A percentile compares a stretch with the other conserved stretches of the same genome.
Conservation (phyloP, 2,888 invertebrate species). For the Nematopogon swammerdamellus region DNA sequence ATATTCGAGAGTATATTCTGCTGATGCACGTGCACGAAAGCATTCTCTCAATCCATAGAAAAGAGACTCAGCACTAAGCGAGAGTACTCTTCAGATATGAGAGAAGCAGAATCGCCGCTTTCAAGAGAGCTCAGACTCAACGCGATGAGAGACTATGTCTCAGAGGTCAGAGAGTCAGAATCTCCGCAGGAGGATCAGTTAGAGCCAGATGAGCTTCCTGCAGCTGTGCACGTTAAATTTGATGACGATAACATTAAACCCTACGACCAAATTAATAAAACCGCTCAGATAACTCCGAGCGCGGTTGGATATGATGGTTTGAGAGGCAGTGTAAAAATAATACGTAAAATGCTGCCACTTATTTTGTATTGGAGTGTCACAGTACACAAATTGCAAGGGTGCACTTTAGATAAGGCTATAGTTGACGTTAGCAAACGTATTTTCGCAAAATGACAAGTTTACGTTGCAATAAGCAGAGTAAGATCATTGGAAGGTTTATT, state of each 20-base stretch:
- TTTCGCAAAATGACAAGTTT: conserved; percentile 16
- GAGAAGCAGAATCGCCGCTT: no score
- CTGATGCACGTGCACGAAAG: no score
- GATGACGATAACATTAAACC: no score
- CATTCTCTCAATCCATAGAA: no score
- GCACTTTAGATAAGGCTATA: conserved; percentile 15
- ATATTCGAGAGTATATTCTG: no score
- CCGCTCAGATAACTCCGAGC: no score
- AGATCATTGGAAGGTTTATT: conserved; percentile 7
- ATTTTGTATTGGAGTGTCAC: conserved; percentile 14
- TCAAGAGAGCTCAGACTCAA: no score
- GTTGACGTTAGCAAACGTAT: conserved; percentile 14
- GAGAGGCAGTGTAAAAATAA: conserved; percentile 15
- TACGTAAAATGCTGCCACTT: conserved; percentile 15
- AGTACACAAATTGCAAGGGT: conserved; percentile 16
- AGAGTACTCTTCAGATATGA: no score
- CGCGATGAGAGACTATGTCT: no score
- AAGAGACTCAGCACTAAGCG: no score
- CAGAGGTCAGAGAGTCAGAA: no score
- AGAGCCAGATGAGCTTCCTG: conserved; percentile 5
- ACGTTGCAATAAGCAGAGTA: conserved; percentile 16
- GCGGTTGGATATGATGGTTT: conserved; percentile 10
- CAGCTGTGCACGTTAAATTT: conserved; percentile 2
- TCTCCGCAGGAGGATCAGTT: conserved; percentile 6
- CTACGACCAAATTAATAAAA: no score